These are phyloP conservation scores for Bufotes viridis DNA, from an alignment of 2,797 vertebrate species.

Conservation along the genomic window DNA sequence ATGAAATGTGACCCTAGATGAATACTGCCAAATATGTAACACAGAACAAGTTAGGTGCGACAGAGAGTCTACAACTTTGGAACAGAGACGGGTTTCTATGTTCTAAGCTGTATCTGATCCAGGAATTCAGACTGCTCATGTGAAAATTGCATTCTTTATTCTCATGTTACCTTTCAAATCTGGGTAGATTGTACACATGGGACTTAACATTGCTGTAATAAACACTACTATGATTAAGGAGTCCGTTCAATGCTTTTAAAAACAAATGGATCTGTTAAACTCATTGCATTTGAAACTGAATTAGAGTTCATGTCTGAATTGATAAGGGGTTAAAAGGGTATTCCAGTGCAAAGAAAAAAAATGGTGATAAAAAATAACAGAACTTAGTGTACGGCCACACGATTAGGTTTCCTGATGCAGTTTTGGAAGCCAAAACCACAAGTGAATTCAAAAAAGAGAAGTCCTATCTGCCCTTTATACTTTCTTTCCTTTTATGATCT, in stretches of 20 bases:
- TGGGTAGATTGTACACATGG: constrained; percentile 24
- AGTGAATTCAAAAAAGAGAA: background rate
- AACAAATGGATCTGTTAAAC: constrained; percentile 4
- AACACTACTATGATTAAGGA: constrained; percentile 14
- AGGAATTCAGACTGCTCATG: constrained; percentile 33
- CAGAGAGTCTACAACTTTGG: constrained; percentile 47
- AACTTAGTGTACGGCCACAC: too few species aligned
- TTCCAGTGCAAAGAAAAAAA: too few species aligned
- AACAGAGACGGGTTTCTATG: constrained; percentile 25
- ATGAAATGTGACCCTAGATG: constrained; percentile 33
- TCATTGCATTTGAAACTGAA: background rate
- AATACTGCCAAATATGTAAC: constrained; percentile 27
- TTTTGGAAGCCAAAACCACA: background rate
- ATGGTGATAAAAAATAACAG: too few species aligned
- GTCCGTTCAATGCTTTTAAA: background rate
- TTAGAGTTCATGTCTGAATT: background rate
- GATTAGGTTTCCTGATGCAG: too few species aligned
- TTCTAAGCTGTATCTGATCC: constrained; percentile 19
- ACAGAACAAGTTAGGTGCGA: constrained; percentile 33
- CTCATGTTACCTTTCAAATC: constrained; percentile 35
- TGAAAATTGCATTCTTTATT: constrained; percentile 29
- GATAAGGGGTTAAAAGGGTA: background rate
- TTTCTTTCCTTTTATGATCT: too few species aligned
- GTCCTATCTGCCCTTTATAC: too few species aligned
- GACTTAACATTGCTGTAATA: constrained; percentile 33